Conservation (phyloP, 2,113 vertebrate species). For the Apus apus region DNA sequence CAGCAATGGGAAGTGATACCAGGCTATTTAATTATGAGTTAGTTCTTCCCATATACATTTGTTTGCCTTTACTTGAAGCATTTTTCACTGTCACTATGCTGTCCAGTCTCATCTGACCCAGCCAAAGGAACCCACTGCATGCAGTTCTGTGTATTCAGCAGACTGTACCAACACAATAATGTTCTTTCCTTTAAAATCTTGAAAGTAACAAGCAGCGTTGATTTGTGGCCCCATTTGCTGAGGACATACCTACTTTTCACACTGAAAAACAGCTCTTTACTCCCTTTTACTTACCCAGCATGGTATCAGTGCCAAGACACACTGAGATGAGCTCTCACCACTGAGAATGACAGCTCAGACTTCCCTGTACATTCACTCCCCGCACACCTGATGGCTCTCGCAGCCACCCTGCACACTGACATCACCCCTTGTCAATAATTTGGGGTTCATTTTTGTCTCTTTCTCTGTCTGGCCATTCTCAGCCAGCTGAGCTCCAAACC, state of each 20-base stretch:
- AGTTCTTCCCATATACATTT: not conserved
- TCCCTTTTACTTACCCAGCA: not conserved
- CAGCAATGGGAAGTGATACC: not conserved
- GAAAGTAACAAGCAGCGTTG: not conserved
- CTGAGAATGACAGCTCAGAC: not conserved
- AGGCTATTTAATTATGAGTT: not conserved
- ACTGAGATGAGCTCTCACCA: not conserved
- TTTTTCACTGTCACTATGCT: not conserved
- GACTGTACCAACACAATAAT: not conserved
- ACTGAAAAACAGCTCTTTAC: not conserved
- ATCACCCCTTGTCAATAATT: not conserved
- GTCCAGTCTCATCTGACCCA: not conserved
- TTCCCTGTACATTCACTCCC: not conserved
- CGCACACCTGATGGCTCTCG: not conserved
- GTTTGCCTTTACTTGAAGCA: not conserved
- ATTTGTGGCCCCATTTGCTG: not conserved
- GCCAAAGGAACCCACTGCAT: not conserved
- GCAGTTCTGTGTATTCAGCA: not conserved
- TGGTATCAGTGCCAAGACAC: not conserved
- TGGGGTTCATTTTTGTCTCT: not conserved
- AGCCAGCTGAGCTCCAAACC: conserved; percentile 9
- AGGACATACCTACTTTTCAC: not conserved
- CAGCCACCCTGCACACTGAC: not conserved
- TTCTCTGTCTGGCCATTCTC: not conserved
- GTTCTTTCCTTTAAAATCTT: not conserved